Evolutionary conservation across 2,888 invertebrate species (phyloP).

Genomic region (Lamellibrachia columna): DNA sequence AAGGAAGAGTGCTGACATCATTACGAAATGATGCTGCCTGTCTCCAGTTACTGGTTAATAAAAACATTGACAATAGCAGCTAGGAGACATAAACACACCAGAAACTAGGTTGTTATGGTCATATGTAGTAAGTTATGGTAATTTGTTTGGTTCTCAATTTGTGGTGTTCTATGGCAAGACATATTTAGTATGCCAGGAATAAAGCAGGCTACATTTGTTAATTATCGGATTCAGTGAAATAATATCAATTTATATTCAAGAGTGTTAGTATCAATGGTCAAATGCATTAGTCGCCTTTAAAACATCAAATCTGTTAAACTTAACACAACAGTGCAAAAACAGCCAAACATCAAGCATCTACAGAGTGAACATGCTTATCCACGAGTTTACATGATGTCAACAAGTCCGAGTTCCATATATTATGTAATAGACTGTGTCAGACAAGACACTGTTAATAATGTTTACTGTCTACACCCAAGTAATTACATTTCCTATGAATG

Average conservation of each 20-base stretch:
- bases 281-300: too few relatives aligned
- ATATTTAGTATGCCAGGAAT: not conserved
- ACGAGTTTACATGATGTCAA: not conserved
- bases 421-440: not conserved
- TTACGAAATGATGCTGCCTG: not conserved
- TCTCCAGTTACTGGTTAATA: too few relatives aligned
- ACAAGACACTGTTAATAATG: not conserved
- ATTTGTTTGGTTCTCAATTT: not conserved
- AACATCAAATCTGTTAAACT: too few relatives aligned
- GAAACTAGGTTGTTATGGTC: not conserved
- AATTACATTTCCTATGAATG: not conserved
- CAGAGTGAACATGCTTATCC: not conserved
- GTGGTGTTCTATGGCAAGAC: not conserved
- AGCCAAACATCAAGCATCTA: not conserved
- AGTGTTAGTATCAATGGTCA: too few relatives aligned
- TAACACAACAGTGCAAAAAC: too few relatives aligned
- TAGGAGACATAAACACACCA: not conserved
- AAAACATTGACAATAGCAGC: not conserved
- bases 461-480: not conserved
- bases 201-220: too few relatives aligned
- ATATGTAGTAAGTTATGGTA: not conserved
- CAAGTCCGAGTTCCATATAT: not conserved
- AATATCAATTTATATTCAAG: too few relatives aligned
- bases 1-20: not conserved
- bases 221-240: too few relatives aligned